phyloP scores from a whole-genome alignment of 2,113 vertebrate species.

The Echinops telfairi region DNA sequence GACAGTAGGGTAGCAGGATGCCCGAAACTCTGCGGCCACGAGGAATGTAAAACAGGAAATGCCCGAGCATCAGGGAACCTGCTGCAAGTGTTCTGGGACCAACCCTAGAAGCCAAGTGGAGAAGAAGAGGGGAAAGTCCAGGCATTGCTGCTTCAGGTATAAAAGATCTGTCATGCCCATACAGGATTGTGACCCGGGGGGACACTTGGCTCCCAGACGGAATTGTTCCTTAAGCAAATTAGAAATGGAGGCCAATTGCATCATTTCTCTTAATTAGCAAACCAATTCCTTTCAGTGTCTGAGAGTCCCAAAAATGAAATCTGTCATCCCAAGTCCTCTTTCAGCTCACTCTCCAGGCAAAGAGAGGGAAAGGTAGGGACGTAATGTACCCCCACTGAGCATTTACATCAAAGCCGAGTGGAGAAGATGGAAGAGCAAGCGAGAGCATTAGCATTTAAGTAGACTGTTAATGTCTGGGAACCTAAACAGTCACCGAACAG shows the following conservation, averaged over 20 bases:
- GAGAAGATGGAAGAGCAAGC: slow-evolving; percentile 25
- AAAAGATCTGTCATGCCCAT: neutral
- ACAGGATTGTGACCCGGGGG: neutral
- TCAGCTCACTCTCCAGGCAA: neutral
- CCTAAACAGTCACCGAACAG: slow-evolving; percentile 80
- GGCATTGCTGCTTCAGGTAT: neutral
- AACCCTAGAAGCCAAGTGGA: neutral
- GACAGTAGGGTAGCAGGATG: neutral
- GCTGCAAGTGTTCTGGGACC: neutral
- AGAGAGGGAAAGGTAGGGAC: neutral
- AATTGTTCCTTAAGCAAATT: slow-evolving; percentile 60
- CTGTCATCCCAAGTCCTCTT: slow-evolving; percentile 11
- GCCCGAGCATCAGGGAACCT: neutral
- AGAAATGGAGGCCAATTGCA: slow-evolving; percentile 44
- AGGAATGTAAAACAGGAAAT: neutral
- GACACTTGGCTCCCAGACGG: neutral
- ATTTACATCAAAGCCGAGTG: slow-evolving; percentile 34
- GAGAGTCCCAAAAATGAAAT: slow-evolving; percentile 33
- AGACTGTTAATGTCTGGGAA: slow-evolving; percentile 80
- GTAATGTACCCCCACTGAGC: neutral
- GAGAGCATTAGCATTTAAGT: slow-evolving; percentile 69
- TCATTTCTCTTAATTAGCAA: slow-evolving; percentile 71
- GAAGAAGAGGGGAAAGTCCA: neutral
- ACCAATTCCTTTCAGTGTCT: slow-evolving; percentile 17
- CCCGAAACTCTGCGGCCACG: too few species aligned